Evolutionary conservation across 2,888 invertebrate species (phyloP), one percentile per base, ranked within the genome.

Genomic region (Lochmaea capreae): DNA sequence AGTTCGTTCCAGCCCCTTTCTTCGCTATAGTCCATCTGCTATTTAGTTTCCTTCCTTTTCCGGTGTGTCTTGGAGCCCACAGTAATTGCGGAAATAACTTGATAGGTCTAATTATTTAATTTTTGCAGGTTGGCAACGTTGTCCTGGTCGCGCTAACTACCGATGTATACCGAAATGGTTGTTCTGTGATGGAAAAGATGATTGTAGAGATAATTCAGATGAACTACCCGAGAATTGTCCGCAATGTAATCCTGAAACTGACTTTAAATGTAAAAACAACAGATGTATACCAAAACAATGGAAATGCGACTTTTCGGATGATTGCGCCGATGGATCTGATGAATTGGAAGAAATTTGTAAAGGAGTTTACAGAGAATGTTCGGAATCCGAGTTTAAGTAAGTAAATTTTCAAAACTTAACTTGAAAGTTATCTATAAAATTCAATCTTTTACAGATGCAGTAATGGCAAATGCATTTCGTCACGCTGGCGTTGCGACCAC

Each of bases 181-280:
- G 77, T 97, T 98, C 91, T 99, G 99, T 86, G 98, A 99, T 85
- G 98, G 98, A 12, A 97, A 97, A 86, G 97, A 99, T 83, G 98
- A 99, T 85, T 98, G 97, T 82, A 90, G 97, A 3, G 99, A 99
- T 85, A 95, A 95, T 72, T 96, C 96, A 42, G 99, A 99, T 85
- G 99, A 99, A 86, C 88, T 93, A 62, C 92, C 95, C 0, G 95
- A 95, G 81, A 95, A 95, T 84, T 99, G 99, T 86, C 97, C 97
- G 0, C 90, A 92, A 66, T 99, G 99, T 85, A 94, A 94, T 78
- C 84, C 92, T 0, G 93, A 93, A 18, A 96, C 95, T 3, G 98
- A 99, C 84, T 98, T 97, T 88, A 94, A 95, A 78, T 99, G 99
- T 86, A 92, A 92, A 76, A 98, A 98, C 86, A 95, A 95, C 73